Evolutionary conservation across 2,113 vertebrate species (phyloP).

Genomic region (Dunckerocampus dactyliophorus): DNA sequence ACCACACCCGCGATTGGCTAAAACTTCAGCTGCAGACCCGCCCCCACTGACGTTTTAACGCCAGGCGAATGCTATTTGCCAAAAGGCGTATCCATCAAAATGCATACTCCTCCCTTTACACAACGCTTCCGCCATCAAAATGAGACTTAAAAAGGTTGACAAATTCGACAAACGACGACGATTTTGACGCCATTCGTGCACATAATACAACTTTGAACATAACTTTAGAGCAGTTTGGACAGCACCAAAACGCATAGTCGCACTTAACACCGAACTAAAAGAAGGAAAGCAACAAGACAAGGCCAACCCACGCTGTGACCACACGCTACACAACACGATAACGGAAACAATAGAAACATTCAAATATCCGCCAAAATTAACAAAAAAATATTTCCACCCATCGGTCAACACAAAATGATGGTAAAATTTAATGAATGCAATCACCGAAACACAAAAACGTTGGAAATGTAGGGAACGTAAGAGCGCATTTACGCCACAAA

Average conservation of each 20-base stretch:
- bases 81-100: slow-evolving; percentile 38
- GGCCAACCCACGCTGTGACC: slow-evolving; percentile 57
- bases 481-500: neutral
- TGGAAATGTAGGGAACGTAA: neutral
- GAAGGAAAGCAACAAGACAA: slow-evolving; percentile 39
- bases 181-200: neutral
- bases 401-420: too few species aligned
- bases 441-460: too few species aligned
- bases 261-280: slow-evolving; percentile 6
- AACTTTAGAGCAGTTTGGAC: rapidly evolving
- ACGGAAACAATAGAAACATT: slow-evolving; percentile 15
- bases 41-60: slow-evolving; percentile 15
- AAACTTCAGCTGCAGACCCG: neutral
- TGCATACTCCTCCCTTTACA: slow-evolving; percentile 39
- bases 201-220: rapidly evolving
- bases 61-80: slow-evolving; percentile 31
- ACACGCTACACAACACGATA: slow-evolving; percentile 5
- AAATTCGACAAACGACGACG: neutral
- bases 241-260: neutral
- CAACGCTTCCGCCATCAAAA: slow-evolving; percentile 75
- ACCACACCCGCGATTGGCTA: slow-evolving; percentile 56
- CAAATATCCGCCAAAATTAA: neutral
- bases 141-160: slow-evolving; percentile 36
- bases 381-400: neutral
- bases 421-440: too few species aligned